These are phyloP conservation scores for Resseliella maxima DNA, from an alignment of 2,888 invertebrate species.

Conservation along the genomic window DNA sequence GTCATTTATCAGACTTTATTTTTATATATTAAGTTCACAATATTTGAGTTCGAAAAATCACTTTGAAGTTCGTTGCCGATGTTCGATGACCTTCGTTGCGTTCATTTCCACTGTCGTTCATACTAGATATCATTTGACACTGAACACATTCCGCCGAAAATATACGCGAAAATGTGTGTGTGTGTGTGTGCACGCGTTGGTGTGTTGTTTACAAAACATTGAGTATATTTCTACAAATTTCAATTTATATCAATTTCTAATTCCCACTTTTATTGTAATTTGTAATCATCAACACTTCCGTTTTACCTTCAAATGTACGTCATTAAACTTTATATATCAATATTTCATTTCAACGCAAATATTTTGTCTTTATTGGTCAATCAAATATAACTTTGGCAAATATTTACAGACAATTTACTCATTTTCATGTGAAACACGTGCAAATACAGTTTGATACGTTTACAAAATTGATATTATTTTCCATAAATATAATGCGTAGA, in stretches of 20 bases:
- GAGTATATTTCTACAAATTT: not conserved
- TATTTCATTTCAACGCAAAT: not conserved
- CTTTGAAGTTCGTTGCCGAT: slow-evolving; percentile 9
- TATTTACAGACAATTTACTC: not conserved
- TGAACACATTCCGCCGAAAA: not conserved
- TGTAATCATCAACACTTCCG: not conserved
- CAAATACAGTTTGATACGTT: too few species aligned
- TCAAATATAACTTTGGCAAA: not conserved
- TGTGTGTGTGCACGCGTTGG: not conserved
- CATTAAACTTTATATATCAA: not conserved
- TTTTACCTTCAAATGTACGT: slow-evolving; percentile 13
- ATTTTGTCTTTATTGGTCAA: too few species aligned
- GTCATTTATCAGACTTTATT: not conserved
- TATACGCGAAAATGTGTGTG: not conserved
- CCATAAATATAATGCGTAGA: not conserved
- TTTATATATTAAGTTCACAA: not conserved
- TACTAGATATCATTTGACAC: not conserved
- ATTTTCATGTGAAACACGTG: not conserved
- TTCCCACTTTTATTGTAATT: not conserved
- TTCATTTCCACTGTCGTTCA: slow-evolving; percentile 6
- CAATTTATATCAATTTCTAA: not conserved
- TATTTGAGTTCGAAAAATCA: not conserved
- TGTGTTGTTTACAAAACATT: slow-evolving; percentile 29
- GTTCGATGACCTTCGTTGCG: not conserved
- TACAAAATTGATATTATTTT: too few species aligned